Evolutionary conservation across 2,113 vertebrate genomes (phyloP).

Genomic region (Ictalurus punctatus): DNA sequence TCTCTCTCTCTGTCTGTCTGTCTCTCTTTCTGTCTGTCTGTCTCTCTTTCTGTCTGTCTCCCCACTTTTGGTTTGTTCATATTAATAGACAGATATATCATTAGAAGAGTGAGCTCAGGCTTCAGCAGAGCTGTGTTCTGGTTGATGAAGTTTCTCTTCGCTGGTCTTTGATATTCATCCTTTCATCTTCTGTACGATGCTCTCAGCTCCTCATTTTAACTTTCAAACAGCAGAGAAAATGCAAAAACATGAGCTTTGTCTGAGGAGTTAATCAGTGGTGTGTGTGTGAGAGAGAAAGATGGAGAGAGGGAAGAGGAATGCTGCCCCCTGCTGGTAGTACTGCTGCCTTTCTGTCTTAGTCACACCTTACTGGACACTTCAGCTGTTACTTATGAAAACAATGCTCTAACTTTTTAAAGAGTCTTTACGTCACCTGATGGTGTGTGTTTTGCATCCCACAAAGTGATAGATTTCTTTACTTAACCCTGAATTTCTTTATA

Average conservation of each 20-base stretch:
- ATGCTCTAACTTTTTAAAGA: no score
- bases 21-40: no score
- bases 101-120: neutral
- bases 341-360: neutral
- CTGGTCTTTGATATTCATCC: conserved; percentile 52
- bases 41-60: neutral
- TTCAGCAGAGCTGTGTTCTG: neutral
- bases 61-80: neutral
- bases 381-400: no score
- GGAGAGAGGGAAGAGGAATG: conserved; percentile 2
- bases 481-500: no score
- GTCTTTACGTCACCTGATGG: no score
- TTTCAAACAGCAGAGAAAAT: conserved; percentile 58
- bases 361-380: neutral
- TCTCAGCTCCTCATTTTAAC: conserved; percentile 56
- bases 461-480: no score
- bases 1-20: neutral
- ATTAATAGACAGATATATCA: neutral
- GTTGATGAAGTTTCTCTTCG: neutral
- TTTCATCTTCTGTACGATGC: conserved; percentile 59
- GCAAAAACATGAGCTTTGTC: conserved; percentile 60
- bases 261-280: conserved; percentile 28
- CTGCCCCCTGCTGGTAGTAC: conserved; percentile 41
- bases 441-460: no score
- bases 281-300: neutral